Percentiles rank a stretch among this genome's conserved stretches.
These are phyloP conservation scores for Aplochiton taeniatus DNA, from an alignment of 2,797 vertebrate genomes.

Conservation along the genomic window DNA sequence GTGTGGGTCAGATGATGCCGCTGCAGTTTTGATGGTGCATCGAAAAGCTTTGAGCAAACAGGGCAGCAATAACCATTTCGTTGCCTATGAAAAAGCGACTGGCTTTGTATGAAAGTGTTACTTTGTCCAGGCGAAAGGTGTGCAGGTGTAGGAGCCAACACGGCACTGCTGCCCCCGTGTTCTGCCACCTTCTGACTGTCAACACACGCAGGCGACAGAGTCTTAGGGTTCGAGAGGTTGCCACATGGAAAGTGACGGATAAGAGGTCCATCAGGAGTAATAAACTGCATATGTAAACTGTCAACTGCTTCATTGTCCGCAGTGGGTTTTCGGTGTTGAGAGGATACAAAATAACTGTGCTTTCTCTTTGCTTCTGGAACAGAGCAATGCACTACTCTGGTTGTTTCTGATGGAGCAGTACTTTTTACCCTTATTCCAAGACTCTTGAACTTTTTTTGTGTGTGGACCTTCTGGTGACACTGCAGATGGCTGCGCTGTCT, in stretches of 20 bases:
- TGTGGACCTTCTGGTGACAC: conserved; percentile 73
- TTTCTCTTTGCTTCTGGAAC: not conserved
- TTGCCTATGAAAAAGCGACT: conserved; percentile 44
- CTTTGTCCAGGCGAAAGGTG: conserved; percentile 41
- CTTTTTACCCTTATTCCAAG: not conserved
- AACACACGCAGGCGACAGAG: conserved; percentile 30
- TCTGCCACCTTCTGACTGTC: conserved; percentile 27
- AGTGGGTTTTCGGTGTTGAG: not conserved
- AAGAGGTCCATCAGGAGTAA: conserved; percentile 28
- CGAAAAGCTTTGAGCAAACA: conserved; percentile 67
- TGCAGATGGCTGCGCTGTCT: conserved; percentile 76
- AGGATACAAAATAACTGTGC: not conserved
- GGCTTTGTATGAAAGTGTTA: conserved; percentile 30
- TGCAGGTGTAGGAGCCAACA: conserved; percentile 8
- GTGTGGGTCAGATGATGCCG: conserved; percentile 77
- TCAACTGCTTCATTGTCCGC: not conserved
- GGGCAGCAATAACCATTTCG: conserved; percentile 64
- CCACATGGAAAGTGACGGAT: not conserved
- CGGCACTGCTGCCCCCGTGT: not conserved
- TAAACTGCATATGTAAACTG: not conserved
- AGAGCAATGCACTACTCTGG: not conserved
- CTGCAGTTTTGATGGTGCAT: conserved; percentile 74
- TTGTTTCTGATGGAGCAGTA: not conserved
- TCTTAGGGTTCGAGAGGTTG: not conserved
- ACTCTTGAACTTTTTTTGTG: not conserved